Percentiles rank a stretch among this genome's conserved stretches.
Evolutionary conservation across 1,140 invertebrate species (phyloP).

Genomic region (Neodiprion lecontei): DNA sequence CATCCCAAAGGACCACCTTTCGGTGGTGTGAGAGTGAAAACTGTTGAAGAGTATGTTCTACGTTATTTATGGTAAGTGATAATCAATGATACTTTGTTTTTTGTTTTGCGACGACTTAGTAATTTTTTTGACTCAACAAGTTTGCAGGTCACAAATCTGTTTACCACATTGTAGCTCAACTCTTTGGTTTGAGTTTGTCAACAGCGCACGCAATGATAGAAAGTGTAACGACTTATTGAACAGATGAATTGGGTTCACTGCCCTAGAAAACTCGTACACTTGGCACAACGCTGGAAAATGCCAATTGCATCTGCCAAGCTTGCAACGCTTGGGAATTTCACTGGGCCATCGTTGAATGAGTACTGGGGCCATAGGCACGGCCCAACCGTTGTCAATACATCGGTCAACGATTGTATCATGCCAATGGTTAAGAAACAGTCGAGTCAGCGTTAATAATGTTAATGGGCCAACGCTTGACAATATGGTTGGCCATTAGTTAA

Average conservation of each 20-base stretch:
- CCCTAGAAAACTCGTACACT: neutral
- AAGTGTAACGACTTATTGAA: constrained; percentile 24
- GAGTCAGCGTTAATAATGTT: neutral
- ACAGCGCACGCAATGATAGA: constrained; percentile 17
- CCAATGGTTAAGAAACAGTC: constrained; percentile 8
- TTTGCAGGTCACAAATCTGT: constrained; percentile 29
- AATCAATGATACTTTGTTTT: neutral
- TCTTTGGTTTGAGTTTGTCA: constrained; percentile 20
- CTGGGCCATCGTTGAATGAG: constrained; percentile 12
- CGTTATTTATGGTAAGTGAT: constrained; percentile 27
- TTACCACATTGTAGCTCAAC: constrained; percentile 16
- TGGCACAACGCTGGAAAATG: neutral
- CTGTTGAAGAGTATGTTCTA: constrained; percentile 23
- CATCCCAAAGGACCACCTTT: too few species aligned
- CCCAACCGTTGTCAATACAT: constrained; percentile 11
- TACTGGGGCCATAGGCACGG: constrained; percentile 15
- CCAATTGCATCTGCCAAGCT: neutral
- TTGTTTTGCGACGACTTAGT: neutral
- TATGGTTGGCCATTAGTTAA: constrained; percentile 13
- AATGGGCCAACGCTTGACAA: constrained; percentile 14
- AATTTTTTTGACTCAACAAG: constrained; percentile 17
- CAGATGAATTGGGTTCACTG: constrained; percentile 19
- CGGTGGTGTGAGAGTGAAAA: too few species aligned
- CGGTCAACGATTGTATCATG: neutral
- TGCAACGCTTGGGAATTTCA: constrained; percentile 10